Conservation (phyloP, 1,140 invertebrate genomes). For the Sweltsa coloradensis region DNA sequence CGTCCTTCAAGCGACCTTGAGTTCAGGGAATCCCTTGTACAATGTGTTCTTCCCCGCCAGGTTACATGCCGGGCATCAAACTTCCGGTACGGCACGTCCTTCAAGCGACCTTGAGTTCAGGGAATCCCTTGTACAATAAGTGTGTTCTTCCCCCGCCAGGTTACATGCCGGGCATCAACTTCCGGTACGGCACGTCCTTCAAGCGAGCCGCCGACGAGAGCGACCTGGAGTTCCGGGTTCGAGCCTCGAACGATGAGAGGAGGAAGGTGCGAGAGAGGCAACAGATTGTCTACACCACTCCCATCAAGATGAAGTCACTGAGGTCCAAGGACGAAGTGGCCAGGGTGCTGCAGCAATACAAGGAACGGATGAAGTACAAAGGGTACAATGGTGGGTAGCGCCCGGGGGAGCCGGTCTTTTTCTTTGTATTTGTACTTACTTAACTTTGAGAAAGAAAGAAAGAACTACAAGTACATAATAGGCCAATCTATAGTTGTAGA, state of each 20-base stretch:
- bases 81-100: slow-evolving; percentile 50
- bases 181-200: slow-evolving; percentile 53
- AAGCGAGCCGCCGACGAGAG: slow-evolving; percentile 54
- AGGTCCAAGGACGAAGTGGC: slow-evolving; percentile 37
- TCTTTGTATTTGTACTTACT: too few species aligned
- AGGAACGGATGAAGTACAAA: slow-evolving; percentile 34
- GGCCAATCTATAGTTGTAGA: too few species aligned
- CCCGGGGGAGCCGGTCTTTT: too few species aligned
- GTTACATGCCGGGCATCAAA: slow-evolving; percentile 45
- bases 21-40: too few species aligned
- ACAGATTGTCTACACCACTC: slow-evolving; percentile 33
- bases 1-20: slow-evolving; percentile 52
- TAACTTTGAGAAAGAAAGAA: too few species aligned
- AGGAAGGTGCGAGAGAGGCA: slow-evolving; percentile 8
- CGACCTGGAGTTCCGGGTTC: slow-evolving; percentile 42
- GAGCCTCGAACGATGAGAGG: slow-evolving; percentile 2
- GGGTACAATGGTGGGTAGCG: too few species aligned
- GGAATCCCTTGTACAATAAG: too few species aligned
- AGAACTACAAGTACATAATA: too few species aligned
- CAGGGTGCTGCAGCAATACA: slow-evolving; percentile 31
- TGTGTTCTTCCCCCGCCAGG: too few species aligned
- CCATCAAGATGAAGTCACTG: slow-evolving; percentile 38
- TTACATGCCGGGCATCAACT: slow-evolving; percentile 44
- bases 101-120: slow-evolving; percentile 48
- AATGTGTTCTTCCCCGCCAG: too few species aligned